Evolutionary conservation across 2,797 vertebrate species (phyloP).

Genomic region (Phrynocephalus guinanensis): DNA sequence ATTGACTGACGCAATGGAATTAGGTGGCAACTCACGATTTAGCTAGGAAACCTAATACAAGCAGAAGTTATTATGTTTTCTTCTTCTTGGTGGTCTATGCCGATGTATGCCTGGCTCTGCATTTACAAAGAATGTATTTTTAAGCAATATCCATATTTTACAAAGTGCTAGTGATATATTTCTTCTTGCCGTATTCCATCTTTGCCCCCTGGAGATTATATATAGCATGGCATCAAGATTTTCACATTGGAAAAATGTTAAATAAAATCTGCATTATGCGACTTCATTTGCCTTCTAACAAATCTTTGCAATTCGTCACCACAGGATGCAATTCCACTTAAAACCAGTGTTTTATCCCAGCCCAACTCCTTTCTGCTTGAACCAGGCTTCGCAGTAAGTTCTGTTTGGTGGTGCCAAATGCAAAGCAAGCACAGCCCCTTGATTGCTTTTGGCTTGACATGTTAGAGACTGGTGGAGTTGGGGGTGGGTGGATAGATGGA

Average conservation of each 20-base stretch:
- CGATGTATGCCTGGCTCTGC: slow-evolving; percentile 20
- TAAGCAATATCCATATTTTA: slow-evolving; percentile 38
- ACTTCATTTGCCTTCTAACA: slow-evolving; percentile 60
- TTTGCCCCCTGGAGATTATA: slow-evolving; percentile 26
- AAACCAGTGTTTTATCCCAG: slow-evolving; percentile 62
- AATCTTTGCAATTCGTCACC: slow-evolving; percentile 45
- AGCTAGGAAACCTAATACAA: slow-evolving; percentile 3
- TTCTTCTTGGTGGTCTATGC: slow-evolving; percentile 32
- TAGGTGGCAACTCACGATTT: not conserved
- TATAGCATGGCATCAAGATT: not conserved
- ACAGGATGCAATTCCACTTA: slow-evolving; percentile 55
- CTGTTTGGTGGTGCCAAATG: slow-evolving; percentile 49
- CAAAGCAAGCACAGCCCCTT: slow-evolving; percentile 47
- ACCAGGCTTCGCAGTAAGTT: slow-evolving; percentile 31
- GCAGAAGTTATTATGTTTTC: slow-evolving; percentile 13
- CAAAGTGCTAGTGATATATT: slow-evolving; percentile 26
- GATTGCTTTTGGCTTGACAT: slow-evolving; percentile 46
- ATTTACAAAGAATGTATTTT: slow-evolving; percentile 17
- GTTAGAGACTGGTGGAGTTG: not conserved
- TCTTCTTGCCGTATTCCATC: slow-evolving; percentile 5
- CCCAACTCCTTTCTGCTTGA: slow-evolving; percentile 7
- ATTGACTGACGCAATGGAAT: not conserved
- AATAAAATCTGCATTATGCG: slow-evolving; percentile 65
- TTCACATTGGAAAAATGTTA: slow-evolving; percentile 9
- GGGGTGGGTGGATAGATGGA: not conserved